A percentile compares a stretch with the other conserved stretches of the same genome.
Conservation (phyloP, 2,888 invertebrate genomes). For the Tuta absoluta region DNA sequence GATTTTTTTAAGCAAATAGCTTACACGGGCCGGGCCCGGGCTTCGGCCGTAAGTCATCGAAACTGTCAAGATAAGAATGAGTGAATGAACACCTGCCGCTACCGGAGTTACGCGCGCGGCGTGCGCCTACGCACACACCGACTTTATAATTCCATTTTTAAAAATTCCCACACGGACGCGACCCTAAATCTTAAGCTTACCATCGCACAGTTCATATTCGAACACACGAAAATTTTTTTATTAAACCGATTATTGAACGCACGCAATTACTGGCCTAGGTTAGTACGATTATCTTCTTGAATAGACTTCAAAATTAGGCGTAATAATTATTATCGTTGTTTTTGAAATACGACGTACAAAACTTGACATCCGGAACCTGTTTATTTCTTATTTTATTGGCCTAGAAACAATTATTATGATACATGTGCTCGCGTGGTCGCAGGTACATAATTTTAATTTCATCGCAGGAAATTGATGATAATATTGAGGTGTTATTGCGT, state of each 20-base stretch:
- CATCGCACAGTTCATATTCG: slow-evolving; percentile 51
- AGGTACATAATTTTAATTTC: slow-evolving; percentile 47
- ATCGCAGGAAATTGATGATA: slow-evolving; percentile 47
- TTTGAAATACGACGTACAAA: slow-evolving; percentile 67
- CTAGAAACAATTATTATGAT: slow-evolving; percentile 51
- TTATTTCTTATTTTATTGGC: slow-evolving; percentile 52
- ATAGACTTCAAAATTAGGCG: slow-evolving; percentile 73
- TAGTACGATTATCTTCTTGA: slow-evolving; percentile 68
- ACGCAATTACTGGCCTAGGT: slow-evolving; percentile 58
- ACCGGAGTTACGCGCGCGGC: slow-evolving; percentile 70
- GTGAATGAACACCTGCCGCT: slow-evolving; percentile 79
- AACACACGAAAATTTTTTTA: slow-evolving; percentile 35
- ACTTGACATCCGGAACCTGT: slow-evolving; percentile 68
- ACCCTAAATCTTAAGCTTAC: slow-evolving; percentile 48
- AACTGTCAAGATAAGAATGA: slow-evolving; percentile 80
- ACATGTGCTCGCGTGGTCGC: slow-evolving; percentile 35
- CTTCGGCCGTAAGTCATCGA: slow-evolving; percentile 75
- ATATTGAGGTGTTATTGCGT: slow-evolving; percentile 43
- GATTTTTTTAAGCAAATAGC: slow-evolving; percentile 67
- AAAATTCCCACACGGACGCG: slow-evolving; percentile 37
- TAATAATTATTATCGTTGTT: slow-evolving; percentile 76
- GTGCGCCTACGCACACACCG: slow-evolving; percentile 63
- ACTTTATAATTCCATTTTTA: slow-evolving; percentile 56
- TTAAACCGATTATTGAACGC: slow-evolving; percentile 54
- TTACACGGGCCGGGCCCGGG: slow-evolving; percentile 65